Percentiles rank a stretch among this genome's conserved stretches.
Conservation (phyloP, 2,113 vertebrate species). For the Siphamia tubifer region DNA sequence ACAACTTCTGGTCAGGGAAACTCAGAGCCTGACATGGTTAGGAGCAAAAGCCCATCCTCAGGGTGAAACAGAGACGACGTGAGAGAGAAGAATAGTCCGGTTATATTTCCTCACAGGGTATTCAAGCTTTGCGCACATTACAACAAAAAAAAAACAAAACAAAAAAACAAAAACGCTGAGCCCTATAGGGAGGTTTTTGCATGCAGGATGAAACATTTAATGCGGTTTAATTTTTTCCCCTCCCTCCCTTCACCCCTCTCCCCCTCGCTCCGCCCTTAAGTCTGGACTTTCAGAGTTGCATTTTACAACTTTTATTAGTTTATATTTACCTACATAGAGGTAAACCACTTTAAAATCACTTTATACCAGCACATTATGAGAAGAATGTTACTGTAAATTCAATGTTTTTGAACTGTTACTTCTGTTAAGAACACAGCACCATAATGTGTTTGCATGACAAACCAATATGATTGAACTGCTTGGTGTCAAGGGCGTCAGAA, state of each 20-base stretch:
- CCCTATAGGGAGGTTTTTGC: slow-evolving; percentile 46
- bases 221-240: slow-evolving; percentile 26
- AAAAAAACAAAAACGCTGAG: slow-evolving; percentile 41
- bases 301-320: slow-evolving; percentile 5
- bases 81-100: slow-evolving; percentile 34
- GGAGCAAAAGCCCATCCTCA: slow-evolving; percentile 64
- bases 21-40: slow-evolving; percentile 59
- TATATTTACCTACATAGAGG: slow-evolving; percentile 16
- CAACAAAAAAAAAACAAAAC: too few species aligned
- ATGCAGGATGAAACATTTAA: slow-evolving; percentile 41
- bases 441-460: slow-evolving; percentile 60
- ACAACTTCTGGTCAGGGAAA: slow-evolving; percentile 54
- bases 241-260: not conserved
- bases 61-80: slow-evolving; percentile 58
- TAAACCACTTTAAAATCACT: slow-evolving; percentile 55
- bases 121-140: slow-evolving; percentile 68
- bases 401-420: slow-evolving; percentile 33
- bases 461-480: slow-evolving; percentile 31
- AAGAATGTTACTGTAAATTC: slow-evolving; percentile 67
- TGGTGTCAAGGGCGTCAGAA: slow-evolving; percentile 38
- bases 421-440: slow-evolving; percentile 45
- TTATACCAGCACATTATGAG: slow-evolving; percentile 73
- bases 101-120: slow-evolving; percentile 72
- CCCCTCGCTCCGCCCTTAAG: not conserved
- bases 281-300: slow-evolving; percentile 10